These are phyloP conservation scores for Pseudanteris insignis DNA, from an alignment of 2,888 invertebrate genomes.

Conservation along the genomic window DNA sequence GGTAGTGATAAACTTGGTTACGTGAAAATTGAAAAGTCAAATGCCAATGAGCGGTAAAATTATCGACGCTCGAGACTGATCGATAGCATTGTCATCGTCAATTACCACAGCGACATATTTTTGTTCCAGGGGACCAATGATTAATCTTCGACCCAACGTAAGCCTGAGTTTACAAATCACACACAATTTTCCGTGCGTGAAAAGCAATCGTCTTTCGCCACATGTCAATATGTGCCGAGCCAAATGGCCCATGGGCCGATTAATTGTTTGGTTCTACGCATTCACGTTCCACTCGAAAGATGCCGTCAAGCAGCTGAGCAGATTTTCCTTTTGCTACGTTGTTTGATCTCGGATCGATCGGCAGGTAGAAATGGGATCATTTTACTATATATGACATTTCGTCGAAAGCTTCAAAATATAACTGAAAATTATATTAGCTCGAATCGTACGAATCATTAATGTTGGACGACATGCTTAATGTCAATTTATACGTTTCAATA, in stretches of 20 bases:
- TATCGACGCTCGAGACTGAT: no score
- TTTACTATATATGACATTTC: background rate
- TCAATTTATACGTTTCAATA: no score
- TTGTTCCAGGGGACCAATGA: no score
- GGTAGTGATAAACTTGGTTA: no score
- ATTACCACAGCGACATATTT: no score
- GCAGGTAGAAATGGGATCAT: background rate
- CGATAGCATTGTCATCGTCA: no score
- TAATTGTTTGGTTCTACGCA: constrained; percentile 29
- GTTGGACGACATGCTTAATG: no score
- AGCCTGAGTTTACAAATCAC: constrained; percentile 25
- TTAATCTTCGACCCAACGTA: background rate
- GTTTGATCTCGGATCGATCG: constrained; percentile 7
- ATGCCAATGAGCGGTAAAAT: no score
- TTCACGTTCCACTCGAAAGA: constrained; percentile 7
- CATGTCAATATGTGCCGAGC: constrained; percentile 28
- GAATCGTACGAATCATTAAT: no score
- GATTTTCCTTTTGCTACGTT: background rate
- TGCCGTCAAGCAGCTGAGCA: constrained; percentile 1
- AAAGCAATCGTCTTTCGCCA: constrained; percentile 19
- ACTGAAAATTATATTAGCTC: no score
- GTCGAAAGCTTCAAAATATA: constrained; percentile 1
- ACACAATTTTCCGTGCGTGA: constrained; percentile 7
- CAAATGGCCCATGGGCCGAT: constrained; percentile 16
- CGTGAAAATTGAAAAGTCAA: no score